A percentile compares a stretch with the other conserved stretches of the same genome.
Conservation (phyloP, 2,797 vertebrate species). For the Cephalopachus bancanus region DNA sequence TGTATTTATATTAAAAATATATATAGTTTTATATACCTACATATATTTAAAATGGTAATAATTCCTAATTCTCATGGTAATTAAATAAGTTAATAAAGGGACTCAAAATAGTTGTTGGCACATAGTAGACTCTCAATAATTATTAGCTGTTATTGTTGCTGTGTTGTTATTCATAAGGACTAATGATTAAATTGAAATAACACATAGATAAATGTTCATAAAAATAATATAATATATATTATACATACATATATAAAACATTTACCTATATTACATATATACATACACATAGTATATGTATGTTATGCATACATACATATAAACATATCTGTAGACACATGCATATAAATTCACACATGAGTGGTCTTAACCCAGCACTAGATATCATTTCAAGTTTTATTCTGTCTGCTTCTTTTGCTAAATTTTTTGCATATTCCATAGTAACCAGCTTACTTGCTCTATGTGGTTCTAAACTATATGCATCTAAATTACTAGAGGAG, state of each 20-base stretch:
- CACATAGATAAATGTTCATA: neutral
- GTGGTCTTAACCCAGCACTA: neutral
- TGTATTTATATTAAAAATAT: neutral
- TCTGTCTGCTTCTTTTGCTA: neutral
- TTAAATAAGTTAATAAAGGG: neutral
- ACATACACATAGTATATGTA: neutral
- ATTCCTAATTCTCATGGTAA: neutral
- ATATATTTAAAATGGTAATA: neutral
- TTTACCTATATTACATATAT: neutral
- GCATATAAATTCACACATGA: neutral
- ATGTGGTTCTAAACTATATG: neutral
- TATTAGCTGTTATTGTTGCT: neutral
- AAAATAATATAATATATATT: neutral
- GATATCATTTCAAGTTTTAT: neutral
- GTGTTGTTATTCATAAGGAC: neutral
- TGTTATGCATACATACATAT: too few species aligned
- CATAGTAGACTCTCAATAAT: neutral
- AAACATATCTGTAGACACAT: too few species aligned
- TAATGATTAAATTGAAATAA: neutral
- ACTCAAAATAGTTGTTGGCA: neutral
- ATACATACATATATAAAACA: neutral
- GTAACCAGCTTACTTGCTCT: neutral
- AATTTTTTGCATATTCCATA: neutral
- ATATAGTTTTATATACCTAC: neutral
- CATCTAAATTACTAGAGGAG: neutral